Percentiles rank a stretch among this genome's conserved stretches.
Conservation (phyloP, 1,140 invertebrate genomes). For the Aphidius gifuensis region DNA sequence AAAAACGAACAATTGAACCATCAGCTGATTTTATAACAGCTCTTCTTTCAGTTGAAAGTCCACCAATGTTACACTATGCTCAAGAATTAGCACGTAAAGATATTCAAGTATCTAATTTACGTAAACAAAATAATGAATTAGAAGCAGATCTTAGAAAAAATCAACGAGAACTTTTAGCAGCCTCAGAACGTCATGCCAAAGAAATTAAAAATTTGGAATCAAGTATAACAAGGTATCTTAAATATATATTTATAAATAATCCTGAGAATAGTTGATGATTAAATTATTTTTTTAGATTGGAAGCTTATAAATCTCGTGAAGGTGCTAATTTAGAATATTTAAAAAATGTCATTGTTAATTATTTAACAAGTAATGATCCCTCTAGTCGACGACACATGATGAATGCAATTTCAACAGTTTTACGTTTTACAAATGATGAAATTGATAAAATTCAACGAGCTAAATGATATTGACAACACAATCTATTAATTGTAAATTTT, state of each 20-base stretch:
- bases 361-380: constrained; percentile 68
- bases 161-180: constrained; percentile 58
- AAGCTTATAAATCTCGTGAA: constrained; percentile 74
- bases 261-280: constrained; percentile 10
- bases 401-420: constrained; percentile 82
- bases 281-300: constrained; percentile 57
- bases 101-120: constrained; percentile 70
- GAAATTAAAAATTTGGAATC: constrained; percentile 57
- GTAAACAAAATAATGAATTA: constrained; percentile 69
- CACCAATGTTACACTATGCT: constrained; percentile 78
- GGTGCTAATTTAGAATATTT: constrained; percentile 86
- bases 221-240: constrained; percentile 50
- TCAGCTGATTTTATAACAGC: constrained; percentile 42
- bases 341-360: constrained; percentile 86
- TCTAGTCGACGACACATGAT: constrained; percentile 76
- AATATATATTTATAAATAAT: constrained; percentile 11
- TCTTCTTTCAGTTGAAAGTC: constrained; percentile 51
- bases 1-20: constrained; percentile 27
- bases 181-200: constrained; percentile 60
- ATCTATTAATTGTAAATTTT: no score
- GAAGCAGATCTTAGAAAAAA: constrained; percentile 68
- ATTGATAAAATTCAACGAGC: constrained; percentile 55
- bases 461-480: constrained; percentile 30
- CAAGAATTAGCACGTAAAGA: constrained; percentile 80
- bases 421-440: constrained; percentile 75